Base-by-base conservation (phyloP, 2,113 vertebrate species). In the Clarias macrocephalus region DNA sequence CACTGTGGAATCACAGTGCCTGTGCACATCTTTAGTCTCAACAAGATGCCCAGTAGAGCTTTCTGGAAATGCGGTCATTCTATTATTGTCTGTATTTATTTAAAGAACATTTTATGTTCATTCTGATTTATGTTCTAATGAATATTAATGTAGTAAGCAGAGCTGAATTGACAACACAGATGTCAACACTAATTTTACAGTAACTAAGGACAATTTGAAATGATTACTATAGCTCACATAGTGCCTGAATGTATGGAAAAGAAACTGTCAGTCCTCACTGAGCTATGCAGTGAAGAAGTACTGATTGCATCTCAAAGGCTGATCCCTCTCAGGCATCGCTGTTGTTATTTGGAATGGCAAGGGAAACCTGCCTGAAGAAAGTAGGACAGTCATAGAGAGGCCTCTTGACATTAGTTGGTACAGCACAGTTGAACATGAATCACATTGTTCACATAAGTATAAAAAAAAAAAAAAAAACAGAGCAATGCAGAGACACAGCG, bases 351-450 rank as follows among this genome's bases (percentile, higher is more conserved):
- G n/a, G 48, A 79, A 62, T 30, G 12, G 42, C 11, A 52, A 56
- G 18, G n/a, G 59, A 65, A 62, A 25, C n/a, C 75, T 80, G 75
- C 60, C n/a, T 30, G 19, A 66, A 33, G n/a, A 80, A 68, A 56
- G 28, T 68, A 66, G 85, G 62, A 52, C 62, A 86, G 57, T 57
- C n/a, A 7, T 28, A 86, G n/a, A 48, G 37, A 68, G 52, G 79
- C 76, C 85, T 68, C 76, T 80, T 86, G 75, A 68, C 76, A 86
- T 57, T 21, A 80, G n/a, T 28, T 23, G 19, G 75, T 80, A 86
- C 68, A 86, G 85, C 76, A 86, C 85, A 86, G 48, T 13, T 57
- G n/a, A 80, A 68, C 85, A 57, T 12, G 62, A 80, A 80, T 65
- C 18, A 15, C 52, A 56, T 68, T 80, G 62, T 80, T 80, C 62